Percentiles rank a stretch among this genome's conserved stretches.
Conservation (phyloP, 2,888 invertebrate genomes). For the Bugula neritina region DNA sequence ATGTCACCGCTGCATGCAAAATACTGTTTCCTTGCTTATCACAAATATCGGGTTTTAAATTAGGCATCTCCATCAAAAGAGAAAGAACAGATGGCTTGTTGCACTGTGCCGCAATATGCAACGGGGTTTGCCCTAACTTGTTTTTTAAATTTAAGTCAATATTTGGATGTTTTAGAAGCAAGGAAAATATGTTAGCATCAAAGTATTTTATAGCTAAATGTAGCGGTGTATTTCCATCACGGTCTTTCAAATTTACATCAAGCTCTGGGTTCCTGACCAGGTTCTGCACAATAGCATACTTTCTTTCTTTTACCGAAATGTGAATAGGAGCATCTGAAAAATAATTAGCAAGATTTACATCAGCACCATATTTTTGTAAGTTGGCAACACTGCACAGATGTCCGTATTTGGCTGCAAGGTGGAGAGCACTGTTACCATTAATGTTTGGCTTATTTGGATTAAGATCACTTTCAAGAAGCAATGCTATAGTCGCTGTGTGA, state of each 20-base stretch:
- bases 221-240: constrained; percentile 16
- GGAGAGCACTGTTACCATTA: constrained; percentile 4
- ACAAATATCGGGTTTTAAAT: not conserved
- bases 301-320: not conserved
- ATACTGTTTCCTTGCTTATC: not conserved
- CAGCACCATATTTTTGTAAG: constrained; percentile 2
- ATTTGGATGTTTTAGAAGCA: not conserved
- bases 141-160: not conserved
- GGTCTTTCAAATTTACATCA: not conserved
- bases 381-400: not conserved
- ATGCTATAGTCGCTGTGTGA: not conserved
- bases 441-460: not conserved
- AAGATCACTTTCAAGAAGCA: not conserved
- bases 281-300: not conserved
- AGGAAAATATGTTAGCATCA: not conserved
- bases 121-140: not conserved
- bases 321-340: not conserved
- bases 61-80: not conserved
- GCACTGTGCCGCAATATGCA: not conserved
- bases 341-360: not conserved
- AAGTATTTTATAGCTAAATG: constrained; percentile 8
- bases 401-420: constrained; percentile 3
- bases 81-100: not conserved
- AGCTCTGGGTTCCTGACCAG: not conserved
- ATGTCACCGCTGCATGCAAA: not conserved